Conservation (phyloP, 2,888 invertebrate species). For the Adelphocoris suturalis region DNA sequence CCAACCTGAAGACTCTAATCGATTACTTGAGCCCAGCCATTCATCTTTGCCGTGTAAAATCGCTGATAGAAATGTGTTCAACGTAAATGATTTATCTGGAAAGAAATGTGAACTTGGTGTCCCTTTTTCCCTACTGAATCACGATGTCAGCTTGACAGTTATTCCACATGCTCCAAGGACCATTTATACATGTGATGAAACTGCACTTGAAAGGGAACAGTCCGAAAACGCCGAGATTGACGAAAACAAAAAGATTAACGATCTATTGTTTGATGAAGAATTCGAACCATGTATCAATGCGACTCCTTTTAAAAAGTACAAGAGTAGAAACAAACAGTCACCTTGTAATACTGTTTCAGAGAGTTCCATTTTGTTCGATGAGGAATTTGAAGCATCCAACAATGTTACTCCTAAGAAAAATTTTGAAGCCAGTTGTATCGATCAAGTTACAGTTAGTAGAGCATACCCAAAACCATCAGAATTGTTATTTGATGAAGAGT, state of each 20-base stretch:
- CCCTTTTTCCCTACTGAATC: too few relatives aligned
- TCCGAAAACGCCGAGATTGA: not conserved
- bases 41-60: too few relatives aligned
- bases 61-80: too few relatives aligned
- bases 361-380: not conserved
- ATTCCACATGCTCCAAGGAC: too few relatives aligned
- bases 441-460: not conserved
- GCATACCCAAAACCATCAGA: not conserved
- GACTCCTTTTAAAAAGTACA: not conserved
- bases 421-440: not conserved
- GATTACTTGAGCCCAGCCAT: too few relatives aligned
- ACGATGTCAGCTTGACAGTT: too few relatives aligned
- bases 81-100: too few relatives aligned
- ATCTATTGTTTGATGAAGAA: conserved; percentile 22
- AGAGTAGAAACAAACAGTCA: not conserved
- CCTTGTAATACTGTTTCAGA: not conserved
- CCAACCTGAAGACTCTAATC: too few relatives aligned
- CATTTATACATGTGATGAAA: too few relatives aligned
- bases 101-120: too few relatives aligned
- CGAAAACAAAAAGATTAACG: not conserved
- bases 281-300: not conserved
- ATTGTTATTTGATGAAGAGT: conserved; percentile 19
- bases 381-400: not conserved
- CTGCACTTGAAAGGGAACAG: not conserved
- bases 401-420: not conserved